These are phyloP conservation scores for Drosophila willistoni DNA, from an alignment of 1,140 invertebrate species.

Conservation along the genomic window DNA sequence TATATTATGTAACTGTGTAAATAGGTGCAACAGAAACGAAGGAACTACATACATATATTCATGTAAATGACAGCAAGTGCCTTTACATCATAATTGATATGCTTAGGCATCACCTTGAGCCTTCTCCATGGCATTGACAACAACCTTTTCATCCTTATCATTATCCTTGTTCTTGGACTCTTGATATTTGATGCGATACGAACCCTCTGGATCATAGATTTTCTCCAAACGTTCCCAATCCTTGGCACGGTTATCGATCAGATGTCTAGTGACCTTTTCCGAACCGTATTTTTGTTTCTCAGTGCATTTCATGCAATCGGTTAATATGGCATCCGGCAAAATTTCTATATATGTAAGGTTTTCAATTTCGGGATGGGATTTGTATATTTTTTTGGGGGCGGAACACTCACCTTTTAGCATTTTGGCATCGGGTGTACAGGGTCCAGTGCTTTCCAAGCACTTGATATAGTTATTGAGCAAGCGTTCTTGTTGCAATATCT, in stretches of 20 bases:
- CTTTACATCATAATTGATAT: background rate
- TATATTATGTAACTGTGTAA: too few relatives aligned
- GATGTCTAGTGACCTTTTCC: conserved; percentile 84
- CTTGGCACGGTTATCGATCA: conserved; percentile 84
- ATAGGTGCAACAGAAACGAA: background rate
- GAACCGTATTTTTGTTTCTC: conserved; percentile 85
- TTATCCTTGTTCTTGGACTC: conserved; percentile 47
- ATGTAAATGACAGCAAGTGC: background rate
- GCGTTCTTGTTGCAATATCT: conserved; percentile 87
- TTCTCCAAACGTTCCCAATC: conserved; percentile 85
- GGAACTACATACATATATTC: background rate
- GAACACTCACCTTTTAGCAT: conserved; percentile 86
- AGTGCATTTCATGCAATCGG: conserved; percentile 86
- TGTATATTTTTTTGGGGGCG: background rate
- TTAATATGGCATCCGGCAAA: conserved; percentile 86
- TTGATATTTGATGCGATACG: conserved; percentile 82
- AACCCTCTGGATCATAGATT: conserved; percentile 86
- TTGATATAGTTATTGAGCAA: conserved; percentile 87
- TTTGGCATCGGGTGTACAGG: conserved; percentile 88
- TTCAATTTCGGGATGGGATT: background rate
- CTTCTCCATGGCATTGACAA: conserved; percentile 4
- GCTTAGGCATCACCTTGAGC: conserved; percentile 5
- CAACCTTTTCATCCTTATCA: background rate
- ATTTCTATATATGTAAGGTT: conserved; percentile 83
- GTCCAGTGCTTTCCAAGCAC: conserved; percentile 87